Base-by-base conservation (phyloP, 2,888 invertebrate species). In the Abrostola tripartita region DNA sequence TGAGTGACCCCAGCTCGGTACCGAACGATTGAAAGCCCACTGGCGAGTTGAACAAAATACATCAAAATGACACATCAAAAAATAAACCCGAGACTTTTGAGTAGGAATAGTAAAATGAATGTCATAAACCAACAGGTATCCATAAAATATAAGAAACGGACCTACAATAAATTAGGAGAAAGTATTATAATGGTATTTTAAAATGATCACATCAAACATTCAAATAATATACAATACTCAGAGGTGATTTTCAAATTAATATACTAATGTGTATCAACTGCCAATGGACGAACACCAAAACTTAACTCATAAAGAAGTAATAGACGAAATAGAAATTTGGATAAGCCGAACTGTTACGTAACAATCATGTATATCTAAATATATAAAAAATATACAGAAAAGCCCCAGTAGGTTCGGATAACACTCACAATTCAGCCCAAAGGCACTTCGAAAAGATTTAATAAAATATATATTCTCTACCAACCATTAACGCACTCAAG, bases 371-470 rank as follows among this genome's bases (percentile, higher is more conserved):
- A 24, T 24, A 24, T 24, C 24, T 2, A 24, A 24, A 24, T 24
- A 4, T 24, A 24, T 24, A 24, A 12, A 35, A 53, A 53, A 35
- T 14, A 41, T 12, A 47, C 24, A 11, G 24, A 47, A 24, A 42
- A 44, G 53, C 37, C 53, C 44, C 14, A 52, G 56, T 47, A 51
- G 54, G 54, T 47, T 74, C 37, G 40, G 51, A 52, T 52, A 70
- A 57, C 65, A 42, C 51, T n/a, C 41, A 14, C 14, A 38, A 24
- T 36, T 12, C 65, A 40, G 60, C 75, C 75, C 64, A 65, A 61
- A 71, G 75, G 71, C 71, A 71, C 71, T 70, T 69, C 36, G 6
- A 70, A 74, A 71, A 24, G 6, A 70, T 49, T n/a, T 71, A 54
- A 53, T 47, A 71, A 74, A 71, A 74, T 71, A 71, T 74, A 38